A percentile compares a stretch with the other conserved stretches of the same genome.
Conservation (phyloP, 2,888 invertebrate species). For the Polydrusus cervinus region DNA sequence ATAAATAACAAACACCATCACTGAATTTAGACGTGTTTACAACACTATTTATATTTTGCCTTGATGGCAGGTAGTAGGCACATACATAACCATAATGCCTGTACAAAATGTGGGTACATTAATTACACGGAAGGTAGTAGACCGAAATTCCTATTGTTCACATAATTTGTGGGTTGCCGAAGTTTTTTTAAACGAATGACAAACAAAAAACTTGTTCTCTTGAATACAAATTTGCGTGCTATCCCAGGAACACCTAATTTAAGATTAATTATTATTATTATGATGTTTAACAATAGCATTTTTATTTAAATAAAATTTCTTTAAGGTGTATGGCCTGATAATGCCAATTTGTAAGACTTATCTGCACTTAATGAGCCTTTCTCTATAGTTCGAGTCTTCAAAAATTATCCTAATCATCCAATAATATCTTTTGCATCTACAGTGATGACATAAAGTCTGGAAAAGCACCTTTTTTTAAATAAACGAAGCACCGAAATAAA, state of each 20-base stretch:
- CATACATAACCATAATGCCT: constrained; percentile 15
- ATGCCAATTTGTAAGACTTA: not conserved
- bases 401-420: too few species aligned
- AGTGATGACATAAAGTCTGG: too few species aligned
- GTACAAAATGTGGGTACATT: constrained; percentile 46
- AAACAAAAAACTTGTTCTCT: constrained; percentile 16
- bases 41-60: constrained; percentile 16
- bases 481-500: too few species aligned
- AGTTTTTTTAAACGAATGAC: constrained; percentile 35
- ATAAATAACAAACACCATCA: not conserved
- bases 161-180: constrained; percentile 40
- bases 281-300: constrained; percentile 3
- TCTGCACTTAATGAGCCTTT: too few species aligned
- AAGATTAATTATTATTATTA: not conserved
- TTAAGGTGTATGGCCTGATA: not conserved
- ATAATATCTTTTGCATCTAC: too few species aligned
- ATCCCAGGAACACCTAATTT: constrained; percentile 18
- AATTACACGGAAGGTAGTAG: constrained; percentile 52
- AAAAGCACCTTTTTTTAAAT: too few species aligned
- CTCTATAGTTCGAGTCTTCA: not conserved
- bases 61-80: constrained; percentile 21
- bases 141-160: constrained; percentile 50
- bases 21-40: not conserved
- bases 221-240: constrained; percentile 32
- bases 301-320: not conserved